Evolutionary conservation across 1,140 invertebrate species (phyloP), one percentile per base, ranked within the genome.

Genomic region (Homalodisca vitripennis): DNA sequence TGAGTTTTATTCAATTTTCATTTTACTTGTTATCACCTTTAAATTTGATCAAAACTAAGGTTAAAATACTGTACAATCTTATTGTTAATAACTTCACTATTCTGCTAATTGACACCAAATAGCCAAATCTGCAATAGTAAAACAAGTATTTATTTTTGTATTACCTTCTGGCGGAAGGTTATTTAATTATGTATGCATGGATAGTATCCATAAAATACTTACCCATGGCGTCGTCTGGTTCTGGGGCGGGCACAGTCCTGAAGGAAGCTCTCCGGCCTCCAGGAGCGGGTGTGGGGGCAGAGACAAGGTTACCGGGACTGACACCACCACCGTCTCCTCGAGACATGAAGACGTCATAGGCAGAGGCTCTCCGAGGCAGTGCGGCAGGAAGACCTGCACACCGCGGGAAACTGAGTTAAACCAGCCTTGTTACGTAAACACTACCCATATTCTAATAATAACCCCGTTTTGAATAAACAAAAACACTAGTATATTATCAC

Each of bases 301-400:
- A 22, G 27, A 30, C 66, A 67, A 81, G 76, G 74, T 79, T 68
- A 74, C n/a, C 67, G 2, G 48, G 48, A 14, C 20, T 46, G 30
- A 73, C 3, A 72, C 69, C 32, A 24, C 13, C 55, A 31, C 60
- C 46, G 78, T 66, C 64, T 80, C 51, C 3, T 79, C 79, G 0
- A 82, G 27, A 48, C 32, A 78, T 86, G 73, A 89, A 91, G 13
- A 93, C 89, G 74, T 92, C 91, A 71, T 92, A 92, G 24, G 90
- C 90, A 17, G 91, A 92, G 51, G 90, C 89, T 74, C 89, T 67
- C 29, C 76, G 71, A 1, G 75, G 75, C 65, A 77, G 53, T 53
- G 70, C 65, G 30, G 67, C 70, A 17, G 75, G 73, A 48, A 73
- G 29, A 1, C 74, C 74, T 74, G 34, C 12, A 71, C 26, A 47